Evolutionary conservation across 2,113 vertebrate genomes (phyloP).

Genomic region (Uria lomvia): DNA sequence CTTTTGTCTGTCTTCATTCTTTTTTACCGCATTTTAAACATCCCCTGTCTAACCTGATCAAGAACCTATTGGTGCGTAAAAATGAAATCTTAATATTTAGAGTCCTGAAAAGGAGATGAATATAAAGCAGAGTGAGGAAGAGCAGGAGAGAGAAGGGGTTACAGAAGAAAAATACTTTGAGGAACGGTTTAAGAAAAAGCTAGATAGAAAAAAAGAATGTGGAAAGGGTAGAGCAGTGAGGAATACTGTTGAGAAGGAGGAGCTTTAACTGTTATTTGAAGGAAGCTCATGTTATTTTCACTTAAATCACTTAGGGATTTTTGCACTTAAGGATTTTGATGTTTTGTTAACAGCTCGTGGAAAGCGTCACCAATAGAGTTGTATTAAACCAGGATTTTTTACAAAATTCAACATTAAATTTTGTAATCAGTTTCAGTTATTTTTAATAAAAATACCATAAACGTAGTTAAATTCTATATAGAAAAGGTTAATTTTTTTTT

Average conservation of each 20-base stretch:
- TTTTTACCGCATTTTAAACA: background rate
- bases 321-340: background rate
- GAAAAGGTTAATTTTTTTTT: background rate
- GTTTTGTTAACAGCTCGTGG: background rate
- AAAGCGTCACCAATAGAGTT: background rate
- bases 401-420: background rate
- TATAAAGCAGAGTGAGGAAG: slow-evolving; percentile 33
- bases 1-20: background rate
- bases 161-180: slow-evolving; percentile 14
- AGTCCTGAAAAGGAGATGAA: slow-evolving; percentile 54
- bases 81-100: background rate
- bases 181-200: background rate
- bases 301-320: background rate
- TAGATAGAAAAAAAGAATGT: background rate
- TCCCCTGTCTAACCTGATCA: background rate
- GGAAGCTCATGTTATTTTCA: background rate
- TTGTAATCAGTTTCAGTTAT: background rate
- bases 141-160: background rate
- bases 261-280: slow-evolving; percentile 2
- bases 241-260: background rate
- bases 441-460: background rate
- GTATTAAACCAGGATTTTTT: background rate
- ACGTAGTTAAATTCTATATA: background rate
- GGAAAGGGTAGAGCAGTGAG: background rate
- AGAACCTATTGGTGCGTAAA: background rate